Conservation (phyloP, 35 echinoderm and acorn worm genomes). For the Acanthaster planci region DNA sequence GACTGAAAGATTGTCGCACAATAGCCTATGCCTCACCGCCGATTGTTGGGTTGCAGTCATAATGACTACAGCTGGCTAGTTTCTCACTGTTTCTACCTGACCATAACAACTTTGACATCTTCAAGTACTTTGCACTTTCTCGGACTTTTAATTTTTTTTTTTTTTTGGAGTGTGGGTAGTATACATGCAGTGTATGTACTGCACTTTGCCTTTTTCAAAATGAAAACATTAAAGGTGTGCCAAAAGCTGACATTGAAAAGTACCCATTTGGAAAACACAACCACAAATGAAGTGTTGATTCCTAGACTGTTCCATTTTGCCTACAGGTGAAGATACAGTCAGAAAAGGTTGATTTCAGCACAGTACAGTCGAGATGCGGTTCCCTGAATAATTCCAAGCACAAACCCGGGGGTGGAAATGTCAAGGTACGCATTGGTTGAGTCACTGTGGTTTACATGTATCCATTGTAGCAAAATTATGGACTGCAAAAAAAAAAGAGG, state of each 20-base stretch:
- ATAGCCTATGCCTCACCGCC: too few species aligned
- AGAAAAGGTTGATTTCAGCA: constrained; percentile 88
- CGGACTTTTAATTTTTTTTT: too few species aligned
- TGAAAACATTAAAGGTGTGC: neutral
- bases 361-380: constrained; percentile 75
- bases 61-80: too few species aligned
- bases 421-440: constrained; percentile 54
- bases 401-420: constrained; percentile 79
- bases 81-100: too few species aligned
- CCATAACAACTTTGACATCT: neutral
- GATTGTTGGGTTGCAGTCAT: too few species aligned
- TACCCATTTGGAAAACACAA: neutral
- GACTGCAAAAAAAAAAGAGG: too few species aligned
- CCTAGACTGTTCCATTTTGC: neutral
- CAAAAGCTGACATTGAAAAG: neutral
- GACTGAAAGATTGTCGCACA: too few species aligned
- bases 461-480: too few species aligned
- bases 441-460: too few species aligned
- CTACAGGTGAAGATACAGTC: constrained; percentile 79
- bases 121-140: neutral
- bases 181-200: too few species aligned
- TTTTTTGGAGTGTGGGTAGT: too few species aligned
- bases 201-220: too few species aligned
- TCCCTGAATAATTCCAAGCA: constrained; percentile 81
- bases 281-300: neutral